These are phyloP conservation scores for Tribolium castaneum DNA, from an alignment of 1,140 invertebrate species.

Conservation along the genomic window DNA sequence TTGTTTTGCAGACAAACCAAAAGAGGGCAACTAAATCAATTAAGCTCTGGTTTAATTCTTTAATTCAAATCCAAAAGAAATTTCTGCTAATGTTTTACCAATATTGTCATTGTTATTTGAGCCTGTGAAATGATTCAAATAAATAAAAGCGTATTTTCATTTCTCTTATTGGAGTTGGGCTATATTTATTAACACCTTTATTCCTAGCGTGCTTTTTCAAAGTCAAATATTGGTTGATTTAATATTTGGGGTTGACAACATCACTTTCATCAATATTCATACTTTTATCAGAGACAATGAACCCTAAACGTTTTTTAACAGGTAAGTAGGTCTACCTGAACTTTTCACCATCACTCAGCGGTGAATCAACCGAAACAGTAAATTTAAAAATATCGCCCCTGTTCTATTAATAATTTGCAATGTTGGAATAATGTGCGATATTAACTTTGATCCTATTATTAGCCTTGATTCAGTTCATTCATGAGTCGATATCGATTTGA, in stretches of 20 bases:
- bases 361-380: neutral
- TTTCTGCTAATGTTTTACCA: too few species aligned
- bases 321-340: neutral
- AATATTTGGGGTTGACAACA: neutral
- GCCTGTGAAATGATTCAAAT: too few species aligned
- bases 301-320: neutral
- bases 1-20: too few species aligned
- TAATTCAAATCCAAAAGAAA: too few species aligned
- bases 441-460: neutral
- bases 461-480: neutral
- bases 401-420: neutral
- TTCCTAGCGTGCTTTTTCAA: neutral
- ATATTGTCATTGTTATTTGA: too few species aligned
- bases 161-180: neutral
- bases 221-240: neutral
- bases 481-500: neutral
- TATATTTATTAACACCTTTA: neutral
- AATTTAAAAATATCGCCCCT: neutral
- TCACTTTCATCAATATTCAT: neutral
- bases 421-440: neutral
- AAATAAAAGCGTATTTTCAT: neutral
- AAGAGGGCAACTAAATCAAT: too few species aligned
- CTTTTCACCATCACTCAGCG: neutral
- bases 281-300: neutral
- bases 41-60: too few species aligned